phyloP scores from a whole-genome alignment of 2,113 vertebrate genomes.

The Pseudorhombus dupliciocellatus region DNA sequence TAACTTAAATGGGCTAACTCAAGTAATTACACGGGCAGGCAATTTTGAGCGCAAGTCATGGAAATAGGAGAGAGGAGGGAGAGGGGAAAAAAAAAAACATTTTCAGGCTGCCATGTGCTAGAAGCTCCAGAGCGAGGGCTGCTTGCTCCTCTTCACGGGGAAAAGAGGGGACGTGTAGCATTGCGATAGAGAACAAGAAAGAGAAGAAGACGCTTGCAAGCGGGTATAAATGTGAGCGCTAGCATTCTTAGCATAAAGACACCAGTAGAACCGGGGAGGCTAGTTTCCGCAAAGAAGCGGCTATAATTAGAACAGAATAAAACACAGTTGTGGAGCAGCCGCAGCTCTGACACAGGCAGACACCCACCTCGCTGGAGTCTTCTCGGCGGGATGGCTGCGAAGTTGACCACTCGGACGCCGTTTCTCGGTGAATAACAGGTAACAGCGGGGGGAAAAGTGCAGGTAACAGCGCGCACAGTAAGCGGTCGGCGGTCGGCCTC shows the following conservation, averaged over 20 bases:
- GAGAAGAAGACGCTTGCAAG: background rate
- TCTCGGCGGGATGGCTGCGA: background rate
- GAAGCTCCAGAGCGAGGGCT: background rate
- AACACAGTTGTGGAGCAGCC: background rate
- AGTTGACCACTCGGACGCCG: background rate
- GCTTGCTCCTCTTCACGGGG: background rate
- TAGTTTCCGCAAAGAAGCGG: background rate
- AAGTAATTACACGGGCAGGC: constrained; percentile 94
- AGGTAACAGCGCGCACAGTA: constrained; percentile 21
- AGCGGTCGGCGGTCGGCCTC: constrained; percentile 45
- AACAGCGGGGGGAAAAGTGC: constrained; percentile 38
- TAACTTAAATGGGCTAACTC: constrained; percentile 92
- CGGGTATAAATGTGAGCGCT: background rate
- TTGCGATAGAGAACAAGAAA: background rate
- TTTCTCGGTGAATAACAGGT: background rate
- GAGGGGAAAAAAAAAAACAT: background rate
- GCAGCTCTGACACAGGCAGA: background rate
- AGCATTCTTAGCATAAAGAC: background rate
- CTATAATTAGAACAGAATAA: background rate
- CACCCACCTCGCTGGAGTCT: background rate
- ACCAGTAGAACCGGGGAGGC: background rate
- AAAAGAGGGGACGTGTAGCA: background rate
- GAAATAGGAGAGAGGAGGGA: constrained; percentile 76
- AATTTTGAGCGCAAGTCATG: constrained; percentile 89
- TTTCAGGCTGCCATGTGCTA: constrained; percentile 82